Conservation (phyloP, 2,113 vertebrate genomes). For the Athene noctua region DNA sequence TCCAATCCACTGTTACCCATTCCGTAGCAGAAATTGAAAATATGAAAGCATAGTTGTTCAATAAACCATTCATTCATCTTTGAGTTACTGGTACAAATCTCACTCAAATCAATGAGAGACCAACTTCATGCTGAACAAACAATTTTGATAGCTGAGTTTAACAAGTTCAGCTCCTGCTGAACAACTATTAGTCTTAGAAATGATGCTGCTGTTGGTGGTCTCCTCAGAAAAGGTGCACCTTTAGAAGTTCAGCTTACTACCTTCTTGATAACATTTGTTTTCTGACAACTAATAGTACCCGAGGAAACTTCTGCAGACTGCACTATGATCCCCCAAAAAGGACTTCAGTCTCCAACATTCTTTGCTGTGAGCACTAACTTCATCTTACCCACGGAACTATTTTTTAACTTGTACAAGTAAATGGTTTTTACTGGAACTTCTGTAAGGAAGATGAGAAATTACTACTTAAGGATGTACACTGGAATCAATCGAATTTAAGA, state of each 20-base stretch:
- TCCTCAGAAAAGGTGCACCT: neutral
- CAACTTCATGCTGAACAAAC: neutral
- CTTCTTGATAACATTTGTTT: neutral
- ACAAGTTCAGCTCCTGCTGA: neutral
- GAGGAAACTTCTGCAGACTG: neutral
- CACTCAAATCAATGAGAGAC: neutral
- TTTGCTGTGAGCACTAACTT: neutral
- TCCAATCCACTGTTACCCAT: neutral
- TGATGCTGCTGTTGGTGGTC: neutral
- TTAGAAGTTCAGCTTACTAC: neutral
- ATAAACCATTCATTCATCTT: neutral
- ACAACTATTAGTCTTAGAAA: neutral
- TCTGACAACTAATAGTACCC: neutral
- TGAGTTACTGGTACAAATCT: neutral
- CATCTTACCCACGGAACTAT: neutral
- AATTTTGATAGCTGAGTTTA: neutral
- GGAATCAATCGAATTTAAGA: neutral
- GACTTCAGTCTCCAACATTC: neutral
- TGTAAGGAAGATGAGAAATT: neutral
- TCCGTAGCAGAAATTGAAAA: neutral
- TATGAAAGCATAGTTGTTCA: neutral
- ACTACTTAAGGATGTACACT: neutral
- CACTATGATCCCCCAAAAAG: neutral
- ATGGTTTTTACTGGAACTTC: neutral
- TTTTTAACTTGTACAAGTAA: neutral